A percentile compares a stretch with the other conserved stretches of the same genome.
phyloP scores from a whole-genome alignment of 2,113 vertebrate genomes.

The Cheilinus undulatus region DNA sequence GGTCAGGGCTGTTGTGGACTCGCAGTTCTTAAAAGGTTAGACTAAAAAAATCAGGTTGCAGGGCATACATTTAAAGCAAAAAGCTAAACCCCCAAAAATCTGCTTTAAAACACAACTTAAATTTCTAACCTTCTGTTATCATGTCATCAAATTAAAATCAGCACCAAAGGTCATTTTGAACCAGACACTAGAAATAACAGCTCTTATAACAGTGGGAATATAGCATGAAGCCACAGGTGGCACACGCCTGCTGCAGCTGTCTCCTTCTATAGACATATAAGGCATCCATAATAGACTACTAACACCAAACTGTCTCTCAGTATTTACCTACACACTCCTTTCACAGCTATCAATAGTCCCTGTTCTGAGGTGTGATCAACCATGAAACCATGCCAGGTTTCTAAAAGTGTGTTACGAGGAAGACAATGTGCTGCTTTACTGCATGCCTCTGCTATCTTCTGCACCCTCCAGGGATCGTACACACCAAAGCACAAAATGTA shows the following conservation, averaged over 20 bases:
- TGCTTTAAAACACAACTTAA: too few species aligned
- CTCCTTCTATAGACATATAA: slow-evolving; percentile 41
- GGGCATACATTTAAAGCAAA: too few species aligned
- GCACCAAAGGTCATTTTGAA: too few species aligned
- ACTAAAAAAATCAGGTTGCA: too few species aligned
- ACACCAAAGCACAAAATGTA: slow-evolving; percentile 63
- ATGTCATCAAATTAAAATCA: too few species aligned
- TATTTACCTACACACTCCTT: slow-evolving; percentile 43
- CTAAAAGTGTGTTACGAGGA: slow-evolving; percentile 19
- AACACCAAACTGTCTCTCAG: slow-evolving; percentile 33
- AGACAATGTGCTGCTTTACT: slow-evolving; percentile 43
- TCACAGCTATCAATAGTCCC: slow-evolving; percentile 48
- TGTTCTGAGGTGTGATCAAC: slow-evolving; percentile 44
- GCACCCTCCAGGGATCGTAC: slow-evolving; percentile 46
- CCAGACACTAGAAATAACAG: too few species aligned
- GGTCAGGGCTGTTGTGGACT: too few species aligned
- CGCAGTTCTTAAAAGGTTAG: too few species aligned
- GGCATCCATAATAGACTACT: slow-evolving; percentile 26
- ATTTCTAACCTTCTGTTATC: too few species aligned
- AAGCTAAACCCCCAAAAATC: too few species aligned
- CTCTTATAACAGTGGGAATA: background rate
- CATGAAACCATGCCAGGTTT: slow-evolving; percentile 32
- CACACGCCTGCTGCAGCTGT: slow-evolving; percentile 20
- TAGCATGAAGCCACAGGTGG: slow-evolving; percentile 35
- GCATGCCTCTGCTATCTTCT: slow-evolving; percentile 47